Conservation (phyloP, 2,888 invertebrate genomes). For the Habroteleia sp. region DNA sequence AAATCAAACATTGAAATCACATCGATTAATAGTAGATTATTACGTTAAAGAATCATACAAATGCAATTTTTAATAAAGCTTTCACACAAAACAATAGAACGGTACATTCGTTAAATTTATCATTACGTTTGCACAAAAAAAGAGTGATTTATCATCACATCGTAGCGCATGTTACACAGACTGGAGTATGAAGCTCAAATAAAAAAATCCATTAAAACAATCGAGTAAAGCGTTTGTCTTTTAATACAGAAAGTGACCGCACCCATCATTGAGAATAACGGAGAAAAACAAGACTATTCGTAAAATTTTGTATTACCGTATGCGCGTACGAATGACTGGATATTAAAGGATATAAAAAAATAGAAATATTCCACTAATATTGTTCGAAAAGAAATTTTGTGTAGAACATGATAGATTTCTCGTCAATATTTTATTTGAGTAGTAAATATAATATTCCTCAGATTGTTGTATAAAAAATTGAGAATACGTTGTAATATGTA, state of each 20-base stretch:
- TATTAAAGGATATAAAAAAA: constrained; percentile 11
- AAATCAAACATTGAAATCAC: too few species aligned
- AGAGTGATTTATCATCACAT: constrained; percentile 44
- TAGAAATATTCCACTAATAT: too few species aligned
- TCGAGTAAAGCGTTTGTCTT: constrained; percentile 56
- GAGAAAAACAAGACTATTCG: constrained; percentile 43
- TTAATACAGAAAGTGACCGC: constrained; percentile 58
- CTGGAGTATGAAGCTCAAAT: constrained; percentile 50
- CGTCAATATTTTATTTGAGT: too few species aligned
- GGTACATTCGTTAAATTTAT: constrained; percentile 30
- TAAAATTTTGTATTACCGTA: constrained; percentile 44
- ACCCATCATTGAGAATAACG: constrained; percentile 42
- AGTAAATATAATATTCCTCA: neutral
- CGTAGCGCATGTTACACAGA: constrained; percentile 34
- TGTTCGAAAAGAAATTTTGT: too few species aligned
- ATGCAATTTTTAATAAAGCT: constrained; percentile 15
- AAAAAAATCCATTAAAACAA: constrained; percentile 59
- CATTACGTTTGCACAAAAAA: constrained; percentile 28
- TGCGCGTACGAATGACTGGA: constrained; percentile 59
- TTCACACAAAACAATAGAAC: constrained; percentile 30
- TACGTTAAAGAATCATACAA: constrained; percentile 15
- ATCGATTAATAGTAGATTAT: too few species aligned
- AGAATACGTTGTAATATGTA: neutral
- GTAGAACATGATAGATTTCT: too few species aligned
- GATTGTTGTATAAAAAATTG: neutral